These are phyloP conservation scores for Cyprinella venusta DNA, from an alignment of 2,797 vertebrate species.

Conservation along the genomic window DNA sequence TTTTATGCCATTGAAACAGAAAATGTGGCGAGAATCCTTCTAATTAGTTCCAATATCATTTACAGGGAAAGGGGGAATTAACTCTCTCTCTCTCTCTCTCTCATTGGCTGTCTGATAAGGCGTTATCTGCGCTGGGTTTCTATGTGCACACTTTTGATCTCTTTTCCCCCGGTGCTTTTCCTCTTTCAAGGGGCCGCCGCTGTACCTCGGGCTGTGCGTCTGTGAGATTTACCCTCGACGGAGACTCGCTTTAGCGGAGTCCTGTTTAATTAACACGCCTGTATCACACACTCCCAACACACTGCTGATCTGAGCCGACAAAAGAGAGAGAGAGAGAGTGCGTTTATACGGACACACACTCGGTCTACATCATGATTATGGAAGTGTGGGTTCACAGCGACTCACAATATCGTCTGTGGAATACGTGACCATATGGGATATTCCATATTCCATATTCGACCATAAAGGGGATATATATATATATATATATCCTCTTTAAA, in stretches of 20 bases:
- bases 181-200: neutral
- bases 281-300: neutral
- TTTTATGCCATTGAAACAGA: neutral
- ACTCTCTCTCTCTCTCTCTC: neutral
- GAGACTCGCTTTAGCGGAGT: neutral
- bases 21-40: conserved; percentile 17
- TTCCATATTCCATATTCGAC: no score
- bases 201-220: neutral
- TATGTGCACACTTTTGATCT: neutral
- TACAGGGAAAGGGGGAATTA: neutral
- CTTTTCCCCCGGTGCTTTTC: neutral
- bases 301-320: neutral
- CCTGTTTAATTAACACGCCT: conserved; percentile 12
- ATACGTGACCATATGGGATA: no score
- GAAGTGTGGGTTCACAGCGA: no score
- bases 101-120: neutral
- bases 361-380: neutral
- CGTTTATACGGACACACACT: neutral
- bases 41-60: conserved; percentile 36
- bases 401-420: no score
- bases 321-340: neutral
- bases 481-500: no score
- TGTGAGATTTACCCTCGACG: neutral
- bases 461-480: no score
- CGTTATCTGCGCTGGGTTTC: neutral